Conservation (phyloP, 2,797 vertebrate species). For the Rhinichthys osculus region DNA sequence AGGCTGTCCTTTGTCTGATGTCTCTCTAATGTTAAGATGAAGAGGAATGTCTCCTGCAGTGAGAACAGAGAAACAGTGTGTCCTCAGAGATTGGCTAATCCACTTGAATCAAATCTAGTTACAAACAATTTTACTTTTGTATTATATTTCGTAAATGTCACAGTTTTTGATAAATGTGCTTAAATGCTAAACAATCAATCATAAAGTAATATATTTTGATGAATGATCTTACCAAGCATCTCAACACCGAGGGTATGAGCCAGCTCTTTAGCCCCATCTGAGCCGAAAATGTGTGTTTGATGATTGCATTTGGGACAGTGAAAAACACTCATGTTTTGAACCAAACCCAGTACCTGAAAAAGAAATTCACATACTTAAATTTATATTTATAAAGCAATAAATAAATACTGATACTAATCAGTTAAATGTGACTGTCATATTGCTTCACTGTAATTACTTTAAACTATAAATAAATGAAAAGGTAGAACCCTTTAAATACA, state of each 20-base stretch:
- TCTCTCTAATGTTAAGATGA: slow-evolving; percentile 91
- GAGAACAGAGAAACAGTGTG: neutral
- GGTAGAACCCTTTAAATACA: neutral
- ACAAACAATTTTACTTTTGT: neutral
- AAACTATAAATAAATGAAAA: neutral
- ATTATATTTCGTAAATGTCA: neutral
- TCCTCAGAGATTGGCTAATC: neutral
- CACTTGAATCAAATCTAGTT: neutral
- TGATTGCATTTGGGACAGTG: slow-evolving; percentile 93
- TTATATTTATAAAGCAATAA: neutral
- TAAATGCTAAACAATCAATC: neutral
- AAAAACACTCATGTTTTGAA: slow-evolving; percentile 99
- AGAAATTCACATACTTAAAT: neutral
- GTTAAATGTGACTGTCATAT: neutral
- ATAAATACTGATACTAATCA: neutral
- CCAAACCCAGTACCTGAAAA: slow-evolving; percentile 89
- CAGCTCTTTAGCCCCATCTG: slow-evolving; percentile 86
- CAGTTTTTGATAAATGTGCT: neutral
- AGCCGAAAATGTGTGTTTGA: slow-evolving; percentile 93
- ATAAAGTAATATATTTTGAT: neutral
- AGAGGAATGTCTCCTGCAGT: slow-evolving; percentile 90
- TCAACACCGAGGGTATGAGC: slow-evolving; percentile 83
- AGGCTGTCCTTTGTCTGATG: slow-evolving; percentile 88
- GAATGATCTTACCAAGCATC: slow-evolving; percentile 82
- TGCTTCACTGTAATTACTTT: neutral